Conservation (phyloP, 2,797 vertebrate species). For the Melanogrammus aeglefinus region DNA sequence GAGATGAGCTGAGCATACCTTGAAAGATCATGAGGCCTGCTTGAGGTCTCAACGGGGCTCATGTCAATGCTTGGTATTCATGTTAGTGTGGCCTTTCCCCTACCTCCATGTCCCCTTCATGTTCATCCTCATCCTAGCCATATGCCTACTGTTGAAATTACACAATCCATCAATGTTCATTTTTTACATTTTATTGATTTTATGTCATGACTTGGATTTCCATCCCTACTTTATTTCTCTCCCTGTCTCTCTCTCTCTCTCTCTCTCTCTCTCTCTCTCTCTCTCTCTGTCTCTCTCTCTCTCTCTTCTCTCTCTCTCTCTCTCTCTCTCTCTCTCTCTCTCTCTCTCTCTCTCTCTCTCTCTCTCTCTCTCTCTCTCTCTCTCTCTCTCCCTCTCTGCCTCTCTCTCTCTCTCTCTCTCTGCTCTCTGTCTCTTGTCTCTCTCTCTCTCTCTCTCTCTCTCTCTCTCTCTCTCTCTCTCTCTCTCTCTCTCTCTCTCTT, state of each 20-base stretch:
- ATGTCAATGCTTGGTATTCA: background rate
- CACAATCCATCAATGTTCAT: background rate
- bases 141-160: background rate
- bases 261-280: slow-evolving; percentile 28
- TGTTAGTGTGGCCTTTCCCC: background rate
- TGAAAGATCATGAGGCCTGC: too few relatives aligned
- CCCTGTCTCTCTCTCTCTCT: slow-evolving; percentile 15
- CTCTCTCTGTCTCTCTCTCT: slow-evolving; percentile 15
- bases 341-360: too few relatives aligned
- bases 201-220: slow-evolving; percentile 17
- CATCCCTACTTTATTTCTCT: slow-evolving; percentile 19
- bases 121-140: slow-evolving; percentile 2
- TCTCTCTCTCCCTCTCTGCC: too few relatives aligned
- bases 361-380: too few relatives aligned
- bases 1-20: too few relatives aligned
- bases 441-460: too few relatives aligned
- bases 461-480: too few relatives aligned
- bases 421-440: too few relatives aligned
- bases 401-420: too few relatives aligned
- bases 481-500: too few relatives aligned
- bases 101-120: slow-evolving; percentile 21
- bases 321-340: too few relatives aligned
- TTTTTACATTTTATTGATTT: background rate
- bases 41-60: background rate
- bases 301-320: too few relatives aligned